Evolutionary conservation across 2,113 vertebrate species (phyloP).

Genomic region (Cottus gobio): DNA sequence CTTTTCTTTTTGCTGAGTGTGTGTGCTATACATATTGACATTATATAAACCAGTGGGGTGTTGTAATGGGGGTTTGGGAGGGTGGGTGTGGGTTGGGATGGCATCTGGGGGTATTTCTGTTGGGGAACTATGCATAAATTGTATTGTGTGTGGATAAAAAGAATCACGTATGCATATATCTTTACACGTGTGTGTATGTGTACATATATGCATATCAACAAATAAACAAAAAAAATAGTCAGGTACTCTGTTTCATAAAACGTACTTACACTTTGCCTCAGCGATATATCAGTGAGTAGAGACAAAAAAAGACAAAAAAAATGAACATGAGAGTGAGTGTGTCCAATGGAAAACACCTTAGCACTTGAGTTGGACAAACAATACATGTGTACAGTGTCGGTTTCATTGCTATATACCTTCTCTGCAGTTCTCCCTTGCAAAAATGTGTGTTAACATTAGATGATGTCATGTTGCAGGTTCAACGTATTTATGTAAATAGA

Average conservation of each 20-base stretch:
- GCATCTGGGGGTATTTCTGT: conserved; percentile 67
- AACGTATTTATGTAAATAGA: conserved; percentile 99
- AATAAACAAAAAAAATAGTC: conserved; percentile 88
- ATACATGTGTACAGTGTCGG: conserved; percentile 96
- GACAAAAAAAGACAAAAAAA: conserved; percentile 76
- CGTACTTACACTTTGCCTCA: conserved; percentile 98
- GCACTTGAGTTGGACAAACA: conserved; percentile 94
- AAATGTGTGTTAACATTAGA: conserved; percentile 99
- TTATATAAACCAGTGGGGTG: conserved; percentile 81
- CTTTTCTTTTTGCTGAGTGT: conserved; percentile 84
- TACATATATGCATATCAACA: conserved; percentile 83
- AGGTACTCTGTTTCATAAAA: conserved; percentile 99
- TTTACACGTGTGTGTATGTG: conserved; percentile 77
- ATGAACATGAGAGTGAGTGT: conserved; percentile 85
- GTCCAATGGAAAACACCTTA: conserved; percentile 89
- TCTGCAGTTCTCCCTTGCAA: conserved; percentile 98
- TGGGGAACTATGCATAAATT: conserved; percentile 97
- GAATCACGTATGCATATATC: conserved; percentile 82
- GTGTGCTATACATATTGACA: conserved; percentile 95
- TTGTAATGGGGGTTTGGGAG: conserved; percentile 67
- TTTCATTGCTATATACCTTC: conserved; percentile 94
- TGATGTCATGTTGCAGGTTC: conserved; percentile 99
- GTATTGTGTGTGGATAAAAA: conserved; percentile 91
- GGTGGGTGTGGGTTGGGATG: conserved; percentile 55
- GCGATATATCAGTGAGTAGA: conserved; percentile 90